Evolutionary conservation across 2,113 vertebrate genomes (phyloP).

Genomic region (Corynorhinus townsendii): DNA sequence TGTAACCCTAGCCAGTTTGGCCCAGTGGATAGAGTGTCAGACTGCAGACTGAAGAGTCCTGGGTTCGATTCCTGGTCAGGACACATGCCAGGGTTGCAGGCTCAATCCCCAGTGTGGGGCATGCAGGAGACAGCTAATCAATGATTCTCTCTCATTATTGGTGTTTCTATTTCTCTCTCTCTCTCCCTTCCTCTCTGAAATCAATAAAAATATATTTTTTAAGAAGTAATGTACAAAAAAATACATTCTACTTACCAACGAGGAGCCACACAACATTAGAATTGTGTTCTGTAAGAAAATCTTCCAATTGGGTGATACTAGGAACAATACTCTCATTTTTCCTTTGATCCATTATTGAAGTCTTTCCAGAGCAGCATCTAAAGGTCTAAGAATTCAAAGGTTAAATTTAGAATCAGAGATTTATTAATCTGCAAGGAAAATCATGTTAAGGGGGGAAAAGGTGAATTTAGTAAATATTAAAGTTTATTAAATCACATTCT

Average conservation of each 20-base stretch:
- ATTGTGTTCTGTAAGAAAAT: slow-evolving; percentile 92
- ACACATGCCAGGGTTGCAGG: too few species aligned
- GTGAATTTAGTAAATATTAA: slow-evolving; percentile 1
- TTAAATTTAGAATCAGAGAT: slow-evolving; percentile 23
- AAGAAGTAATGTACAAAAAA: background rate
- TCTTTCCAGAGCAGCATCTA: slow-evolving; percentile 61
- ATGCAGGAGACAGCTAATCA: too few species aligned
- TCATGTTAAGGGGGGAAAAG: background rate
- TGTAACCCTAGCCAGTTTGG: too few species aligned
- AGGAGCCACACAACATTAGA: slow-evolving; percentile 98
- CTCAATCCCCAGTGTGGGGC: too few species aligned
- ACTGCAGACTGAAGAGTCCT: too few species aligned
- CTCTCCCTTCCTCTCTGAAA: too few species aligned
- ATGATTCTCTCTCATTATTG: too few species aligned
- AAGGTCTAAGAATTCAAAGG: slow-evolving; percentile 53
- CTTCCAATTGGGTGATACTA: slow-evolving; percentile 89
- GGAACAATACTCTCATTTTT: slow-evolving; percentile 92
- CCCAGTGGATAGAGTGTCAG: too few species aligned
- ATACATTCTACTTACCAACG: slow-evolving; percentile 86
- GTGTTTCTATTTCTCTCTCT: too few species aligned
- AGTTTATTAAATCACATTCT: background rate
- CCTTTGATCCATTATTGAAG: slow-evolving; percentile 82
- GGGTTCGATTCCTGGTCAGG: too few species aligned
- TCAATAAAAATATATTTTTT: background rate
- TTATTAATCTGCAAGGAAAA: slow-evolving; percentile 22